Evolutionary conservation across 2,113 vertebrate genomes (phyloP), one percentile per base, ranked within the genome.

Genomic region (Corynorhinus townsendii): DNA sequence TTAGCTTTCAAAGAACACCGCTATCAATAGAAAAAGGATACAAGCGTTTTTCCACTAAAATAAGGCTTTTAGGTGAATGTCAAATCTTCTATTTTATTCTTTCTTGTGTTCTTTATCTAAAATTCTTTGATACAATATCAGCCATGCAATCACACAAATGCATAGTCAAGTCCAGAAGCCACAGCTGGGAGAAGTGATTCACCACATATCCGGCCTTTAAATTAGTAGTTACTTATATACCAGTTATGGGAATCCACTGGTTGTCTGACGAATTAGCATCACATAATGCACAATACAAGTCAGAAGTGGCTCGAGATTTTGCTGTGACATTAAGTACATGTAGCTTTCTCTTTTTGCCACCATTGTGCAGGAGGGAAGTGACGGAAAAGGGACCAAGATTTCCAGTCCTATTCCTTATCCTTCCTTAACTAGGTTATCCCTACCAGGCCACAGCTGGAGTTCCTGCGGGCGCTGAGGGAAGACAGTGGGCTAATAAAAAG

Each of bases 401-500:
- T 95, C 94, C 97, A 96, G 98, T 97, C 92, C 96, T 86, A 96
- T 96, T 94, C 95, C 97, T 98, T 96, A 97, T 95, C 98, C 97
- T 97, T 98, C 96, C 98, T 98, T 98, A 98, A 98, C 98, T 99
- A 98, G 99, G 98, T 98, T 98, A 98, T 98, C 96, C 96, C 98
- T 98, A 99, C 99, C 98, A 98, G 98, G 98, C 97, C 98, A 97
- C 98, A 99, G 98, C 98, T 99, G 98, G 98, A 99, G 97, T 96
- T 96, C 97, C 97, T 96, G 98, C 96, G 95, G 95, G 98, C 97
- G 95, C 95, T 91, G 97, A 98, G 98, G 97, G 98, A 98, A 98
- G 98, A 99, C 98, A 98, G 97, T 97, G 97, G 98, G 98, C 98
- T 99, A 99, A 99, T 99, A 99, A 99, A 99, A 99, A 98, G 98